Conservation (phyloP, 1,140 invertebrate genomes). For the Hesperophylax magnus region DNA sequence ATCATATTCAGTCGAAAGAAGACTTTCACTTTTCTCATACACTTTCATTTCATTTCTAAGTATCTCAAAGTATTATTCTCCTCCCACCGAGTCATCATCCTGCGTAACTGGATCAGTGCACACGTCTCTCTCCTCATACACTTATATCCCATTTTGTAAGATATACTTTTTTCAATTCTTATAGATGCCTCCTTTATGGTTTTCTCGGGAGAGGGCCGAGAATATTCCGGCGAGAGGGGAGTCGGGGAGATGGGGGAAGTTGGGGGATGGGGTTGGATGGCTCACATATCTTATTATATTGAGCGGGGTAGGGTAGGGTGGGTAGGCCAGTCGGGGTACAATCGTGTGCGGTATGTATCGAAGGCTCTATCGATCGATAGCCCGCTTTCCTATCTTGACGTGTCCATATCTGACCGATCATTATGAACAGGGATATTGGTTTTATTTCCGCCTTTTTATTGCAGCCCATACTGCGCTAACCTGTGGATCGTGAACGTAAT, state of each 20-base stretch:
- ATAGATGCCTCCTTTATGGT: slow-evolving; percentile 51
- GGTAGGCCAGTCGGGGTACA: slow-evolving; percentile 10
- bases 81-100: slow-evolving; percentile 20
- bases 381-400: slow-evolving; percentile 39
- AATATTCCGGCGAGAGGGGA: not conserved
- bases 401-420: slow-evolving; percentile 51
- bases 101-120: slow-evolving; percentile 56
- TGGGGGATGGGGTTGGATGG: not conserved
- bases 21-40: not conserved
- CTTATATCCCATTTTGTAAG: slow-evolving; percentile 58
- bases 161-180: slow-evolving; percentile 59
- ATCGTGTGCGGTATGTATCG: slow-evolving; percentile 57
- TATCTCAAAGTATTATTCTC: not conserved
- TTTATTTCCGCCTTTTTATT: slow-evolving; percentile 25
- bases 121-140: slow-evolving; percentile 51
- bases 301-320: slow-evolving; percentile 31
- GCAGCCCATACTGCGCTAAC: slow-evolving; percentile 1
- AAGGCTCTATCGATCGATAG: slow-evolving; percentile 51
- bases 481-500: slow-evolving; percentile 10
- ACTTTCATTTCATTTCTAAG: not conserved
- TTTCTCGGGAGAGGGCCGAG: slow-evolving; percentile 14
- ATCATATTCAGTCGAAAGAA: too few relatives aligned
- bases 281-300: slow-evolving; percentile 58
- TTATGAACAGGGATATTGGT: slow-evolving; percentile 41
- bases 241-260: not conserved